Evolutionary conservation across 2,888 invertebrate genomes (phyloP).

Genomic region (Sphecodes monilicornis): DNA sequence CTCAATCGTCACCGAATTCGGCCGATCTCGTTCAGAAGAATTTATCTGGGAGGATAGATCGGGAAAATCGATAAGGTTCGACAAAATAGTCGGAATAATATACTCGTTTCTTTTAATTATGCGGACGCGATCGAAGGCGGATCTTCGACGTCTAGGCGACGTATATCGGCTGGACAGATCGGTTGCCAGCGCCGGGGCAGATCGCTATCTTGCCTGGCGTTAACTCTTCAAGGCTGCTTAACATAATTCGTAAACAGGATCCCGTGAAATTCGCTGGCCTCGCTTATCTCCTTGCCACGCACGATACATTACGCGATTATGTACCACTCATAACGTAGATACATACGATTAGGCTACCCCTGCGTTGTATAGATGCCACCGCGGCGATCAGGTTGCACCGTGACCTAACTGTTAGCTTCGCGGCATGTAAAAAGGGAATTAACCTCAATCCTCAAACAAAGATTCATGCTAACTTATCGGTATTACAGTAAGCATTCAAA

Average conservation of each 20-base stretch:
- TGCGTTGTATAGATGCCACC: conserved; percentile 15
- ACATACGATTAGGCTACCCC: conserved; percentile 36
- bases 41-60: conserved; percentile 24
- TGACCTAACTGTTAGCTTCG: neutral
- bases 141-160: conserved; percentile 35
- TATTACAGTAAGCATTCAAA: neutral
- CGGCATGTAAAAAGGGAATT: neutral
- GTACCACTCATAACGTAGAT: conserved; percentile 34
- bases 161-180: conserved; percentile 41
- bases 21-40: neutral
- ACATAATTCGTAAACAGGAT: conserved; percentile 38
- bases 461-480: neutral
- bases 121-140: conserved; percentile 39
- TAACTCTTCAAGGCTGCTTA: conserved; percentile 42
- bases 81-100: conserved; percentile 47
- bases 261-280: conserved; percentile 29
- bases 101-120: conserved; percentile 50
- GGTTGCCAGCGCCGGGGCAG: conserved; percentile 27
- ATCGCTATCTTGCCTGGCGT: conserved; percentile 40
- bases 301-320: conserved; percentile 46
- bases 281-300: conserved; percentile 14
- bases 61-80: conserved; percentile 42
- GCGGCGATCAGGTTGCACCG: conserved; percentile 14
- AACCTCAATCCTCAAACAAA: neutral
- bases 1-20: conserved; percentile 47